Percentiles rank a stretch among this genome's conserved stretches.
Evolutionary conservation across 2,888 invertebrate species (phyloP).

Genomic region (Helleia helle): DNA sequence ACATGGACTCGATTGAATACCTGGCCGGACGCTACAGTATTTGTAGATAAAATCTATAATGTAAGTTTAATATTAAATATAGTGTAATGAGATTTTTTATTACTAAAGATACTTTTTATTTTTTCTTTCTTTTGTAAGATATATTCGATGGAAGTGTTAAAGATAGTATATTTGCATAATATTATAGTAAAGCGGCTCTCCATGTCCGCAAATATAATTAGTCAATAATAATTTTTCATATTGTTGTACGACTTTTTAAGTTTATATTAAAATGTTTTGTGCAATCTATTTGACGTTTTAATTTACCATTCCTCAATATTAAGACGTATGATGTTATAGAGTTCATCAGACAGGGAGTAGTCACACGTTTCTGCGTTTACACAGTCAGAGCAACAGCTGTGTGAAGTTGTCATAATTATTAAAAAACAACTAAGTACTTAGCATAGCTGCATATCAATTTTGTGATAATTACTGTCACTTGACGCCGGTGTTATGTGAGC

Average conservation of each 20-base stretch:
- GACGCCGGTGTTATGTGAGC: too few species aligned
- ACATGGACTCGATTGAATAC: constrained; percentile 63
- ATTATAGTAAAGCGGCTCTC: constrained; percentile 81
- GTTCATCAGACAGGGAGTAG: too few species aligned
- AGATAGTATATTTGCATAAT: constrained; percentile 78
- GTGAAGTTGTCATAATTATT: too few species aligned
- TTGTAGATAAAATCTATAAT: constrained; percentile 73
- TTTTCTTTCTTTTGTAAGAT: constrained; percentile 73
- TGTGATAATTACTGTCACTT: too few species aligned
- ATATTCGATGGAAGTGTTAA: constrained; percentile 74
- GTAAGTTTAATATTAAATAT: constrained; percentile 71
- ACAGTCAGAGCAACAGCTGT: too few species aligned
- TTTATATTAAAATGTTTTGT: constrained; percentile 91
- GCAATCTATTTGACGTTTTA: constrained; percentile 73
- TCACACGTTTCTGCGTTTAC: too few species aligned
- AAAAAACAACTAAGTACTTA: too few species aligned
- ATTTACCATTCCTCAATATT: too few species aligned
- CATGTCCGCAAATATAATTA: constrained; percentile 80
- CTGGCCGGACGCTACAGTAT: constrained; percentile 67
- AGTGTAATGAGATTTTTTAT: constrained; percentile 72
- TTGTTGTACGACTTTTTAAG: constrained; percentile 90
- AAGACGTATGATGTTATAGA: too few species aligned
- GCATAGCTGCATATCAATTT: too few species aligned
- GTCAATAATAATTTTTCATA: constrained; percentile 89
- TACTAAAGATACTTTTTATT: constrained; percentile 68